Evolutionary conservation across 2,797 vertebrate species (phyloP).

Genomic region (Paramormyrops hopkinsi): DNA sequence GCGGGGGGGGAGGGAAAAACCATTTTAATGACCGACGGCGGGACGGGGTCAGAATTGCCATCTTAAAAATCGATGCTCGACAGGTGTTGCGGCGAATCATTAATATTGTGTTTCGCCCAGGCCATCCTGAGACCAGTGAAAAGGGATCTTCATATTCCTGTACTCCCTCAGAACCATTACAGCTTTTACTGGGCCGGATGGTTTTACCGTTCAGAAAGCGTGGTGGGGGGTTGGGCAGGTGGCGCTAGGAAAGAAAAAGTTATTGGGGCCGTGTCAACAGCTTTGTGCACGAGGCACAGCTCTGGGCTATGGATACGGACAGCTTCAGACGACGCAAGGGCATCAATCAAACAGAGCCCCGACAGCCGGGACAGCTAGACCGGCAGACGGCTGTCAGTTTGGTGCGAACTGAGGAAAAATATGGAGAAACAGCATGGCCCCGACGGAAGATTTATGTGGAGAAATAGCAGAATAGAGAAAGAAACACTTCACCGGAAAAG

Average conservation of each 20-base stretch:
- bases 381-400: not conserved
- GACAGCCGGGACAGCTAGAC: too few species aligned
- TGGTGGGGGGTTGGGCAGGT: not conserved
- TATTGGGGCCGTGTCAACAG: not conserved
- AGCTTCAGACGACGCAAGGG: not conserved
- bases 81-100: not conserved
- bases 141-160: not conserved
- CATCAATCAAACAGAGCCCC: not conserved
- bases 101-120: not conserved
- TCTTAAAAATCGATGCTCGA: constrained; percentile 8
- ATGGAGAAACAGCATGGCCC: not conserved
- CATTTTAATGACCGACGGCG: not conserved
- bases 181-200: not conserved
- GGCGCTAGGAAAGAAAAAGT: not conserved
- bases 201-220: not conserved
- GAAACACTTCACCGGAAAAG: not conserved
- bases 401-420: not conserved
- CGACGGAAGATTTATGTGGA: not conserved
- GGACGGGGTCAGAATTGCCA: not conserved
- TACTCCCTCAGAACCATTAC: not conserved
- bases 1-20: not conserved
- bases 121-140: not conserved
- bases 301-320: not conserved
- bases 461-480: not conserved
- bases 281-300: not conserved